Base-by-base conservation (phyloP, 1,140 invertebrate genomes). In the Leptoteleia sp. region DNA sequence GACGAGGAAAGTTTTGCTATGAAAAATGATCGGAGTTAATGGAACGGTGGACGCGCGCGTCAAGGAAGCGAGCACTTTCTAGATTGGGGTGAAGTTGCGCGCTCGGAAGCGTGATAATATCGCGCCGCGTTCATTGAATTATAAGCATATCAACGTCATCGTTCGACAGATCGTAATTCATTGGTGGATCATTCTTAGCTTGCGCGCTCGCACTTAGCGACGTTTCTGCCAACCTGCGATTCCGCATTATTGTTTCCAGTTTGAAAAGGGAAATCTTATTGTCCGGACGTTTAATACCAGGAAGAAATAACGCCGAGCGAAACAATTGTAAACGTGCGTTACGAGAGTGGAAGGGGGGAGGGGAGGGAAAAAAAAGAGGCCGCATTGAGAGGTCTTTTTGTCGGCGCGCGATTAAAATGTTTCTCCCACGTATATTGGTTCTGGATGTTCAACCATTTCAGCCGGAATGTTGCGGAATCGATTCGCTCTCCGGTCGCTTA, bases 181-280 rank as follows among this genome's bases (percentile, higher is more conserved):
- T 47, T 68, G 52, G 40, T 16, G 45, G n/a, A n/a, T n/a, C 52
- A 68, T 59, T 59, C 50, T 35, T 25, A 17, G 43, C 33, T n/a
- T 8, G 17, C 19, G 31, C 54, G 50, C 43, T 59, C 38, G 54
- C 33, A 52, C 27, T 71, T 33, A n/a, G 45, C 45, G 22, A 38
- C 54, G 11, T 42, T 22, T 48, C 27, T 16, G 4, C 2, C 11
- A 35, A 45, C 12, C 4, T 48, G 33, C 37, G 37, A 59, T 70
- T 59, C 35, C 65, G 33, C 35, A 22, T 70, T 61, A 52, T 35
- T 59, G 35, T 70, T 50, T 38, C 33, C 8, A 35, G 5, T n/a
- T 70, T 70, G n/a, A 52, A 45, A 48, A 59, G 65, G 65, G 45
- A 61, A 70, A 70, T 50, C 35, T 59, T 59, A 70, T 70, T 59